phyloP scores from a whole-genome alignment of 2,113 vertebrate species.

The Gallinago paraguaiae region DNA sequence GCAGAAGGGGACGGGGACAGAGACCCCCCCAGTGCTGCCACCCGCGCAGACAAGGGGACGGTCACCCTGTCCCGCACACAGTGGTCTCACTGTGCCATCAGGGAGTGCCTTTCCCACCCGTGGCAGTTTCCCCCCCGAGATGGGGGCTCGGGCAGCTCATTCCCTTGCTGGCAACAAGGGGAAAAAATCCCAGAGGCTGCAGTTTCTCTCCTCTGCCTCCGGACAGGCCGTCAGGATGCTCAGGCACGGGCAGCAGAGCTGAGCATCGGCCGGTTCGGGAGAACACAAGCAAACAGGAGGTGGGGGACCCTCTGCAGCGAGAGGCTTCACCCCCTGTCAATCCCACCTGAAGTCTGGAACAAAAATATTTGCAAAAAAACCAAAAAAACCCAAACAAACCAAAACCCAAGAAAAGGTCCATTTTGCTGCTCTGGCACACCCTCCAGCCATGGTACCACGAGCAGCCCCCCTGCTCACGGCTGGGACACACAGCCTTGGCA shows the following conservation, averaged over 20 bases:
- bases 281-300: not conserved
- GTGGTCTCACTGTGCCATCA: rapidly evolving
- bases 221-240: not conserved
- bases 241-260: not conserved
- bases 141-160: not conserved
- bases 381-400: too few species aligned
- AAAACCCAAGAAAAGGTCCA: not conserved
- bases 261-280: rapidly evolving
- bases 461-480: not conserved
- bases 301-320: not conserved
- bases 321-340: not conserved
- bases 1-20: not conserved
- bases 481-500: not conserved
- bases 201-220: not conserved
- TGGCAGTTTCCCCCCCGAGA: not conserved
- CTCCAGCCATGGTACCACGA: rapidly evolving
- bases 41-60: rapidly evolving
- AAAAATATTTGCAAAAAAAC: not conserved
- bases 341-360: not conserved
- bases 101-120: not conserved
- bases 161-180: not conserved
- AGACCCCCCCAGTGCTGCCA: rapidly evolving
- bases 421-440: not conserved
- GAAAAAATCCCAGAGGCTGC: not conserved
- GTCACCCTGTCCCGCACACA: not conserved